Conservation (phyloP, 2,797 vertebrate species). For the Gephyroberyx darwinii region DNA sequence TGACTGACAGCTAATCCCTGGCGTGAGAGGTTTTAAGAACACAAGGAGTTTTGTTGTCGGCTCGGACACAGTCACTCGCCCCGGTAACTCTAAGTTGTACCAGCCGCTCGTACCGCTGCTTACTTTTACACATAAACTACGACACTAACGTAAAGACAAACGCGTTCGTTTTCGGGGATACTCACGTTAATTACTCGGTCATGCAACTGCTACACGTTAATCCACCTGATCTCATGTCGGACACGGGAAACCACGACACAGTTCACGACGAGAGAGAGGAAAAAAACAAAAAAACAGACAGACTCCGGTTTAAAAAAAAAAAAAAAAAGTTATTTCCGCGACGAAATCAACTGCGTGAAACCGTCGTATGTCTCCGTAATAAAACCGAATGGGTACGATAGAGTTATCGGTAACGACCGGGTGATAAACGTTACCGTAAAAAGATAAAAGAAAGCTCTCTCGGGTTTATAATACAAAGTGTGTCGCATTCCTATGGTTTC, state of each 20-base stretch:
- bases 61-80: constrained; percentile 30
- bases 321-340: constrained; percentile 53
- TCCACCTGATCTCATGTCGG: constrained; percentile 69
- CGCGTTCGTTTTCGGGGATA: background rate
- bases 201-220: constrained; percentile 26
- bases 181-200: constrained; percentile 35
- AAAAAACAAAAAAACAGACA: background rate
- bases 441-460: no score
- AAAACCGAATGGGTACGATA: no score
- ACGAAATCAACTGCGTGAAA: background rate
- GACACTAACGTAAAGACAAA: background rate
- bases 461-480: constrained; percentile 4
- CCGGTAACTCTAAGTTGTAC: background rate
- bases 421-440: background rate
- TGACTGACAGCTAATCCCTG: constrained; percentile 51
- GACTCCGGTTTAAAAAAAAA: constrained; percentile 20
- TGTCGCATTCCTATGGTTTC: constrained; percentile 76
- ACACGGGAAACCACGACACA: constrained; percentile 24
- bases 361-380: background rate
- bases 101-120: no score
- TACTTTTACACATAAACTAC: background rate
- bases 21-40: constrained; percentile 38
- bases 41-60: constrained; percentile 22
- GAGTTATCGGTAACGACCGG: background rate
- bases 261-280: constrained; percentile 13